Evolutionary conservation across 2,113 vertebrate genomes (phyloP).

Genomic region (Phylloscopus trochilus): DNA sequence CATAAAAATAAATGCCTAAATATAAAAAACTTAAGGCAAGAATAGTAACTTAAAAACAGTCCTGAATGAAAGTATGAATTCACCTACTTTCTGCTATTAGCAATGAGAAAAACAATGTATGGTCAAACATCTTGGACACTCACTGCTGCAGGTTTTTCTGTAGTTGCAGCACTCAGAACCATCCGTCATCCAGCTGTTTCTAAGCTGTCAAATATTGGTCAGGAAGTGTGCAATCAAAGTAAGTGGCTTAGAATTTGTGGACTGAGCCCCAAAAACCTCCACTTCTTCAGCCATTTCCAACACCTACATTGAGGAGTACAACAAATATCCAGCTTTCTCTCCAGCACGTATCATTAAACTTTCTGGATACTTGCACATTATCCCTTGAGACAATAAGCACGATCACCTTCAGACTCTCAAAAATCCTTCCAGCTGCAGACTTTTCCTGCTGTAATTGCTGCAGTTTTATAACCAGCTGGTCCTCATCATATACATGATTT

Average conservation of each 20-base stretch:
- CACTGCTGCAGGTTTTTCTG: neutral
- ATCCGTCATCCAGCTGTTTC: neutral
- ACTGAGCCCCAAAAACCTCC: neutral
- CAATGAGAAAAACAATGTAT: neutral
- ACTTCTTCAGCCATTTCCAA: neutral
- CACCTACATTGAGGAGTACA: neutral
- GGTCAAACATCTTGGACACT: neutral
- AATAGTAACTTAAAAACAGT: neutral
- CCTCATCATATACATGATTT: neutral
- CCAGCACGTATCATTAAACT: neutral
- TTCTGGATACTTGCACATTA: neutral
- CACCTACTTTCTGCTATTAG: neutral
- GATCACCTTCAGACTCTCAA: neutral
- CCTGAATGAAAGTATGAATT: neutral
- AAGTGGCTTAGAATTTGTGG: neutral
- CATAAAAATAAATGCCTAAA: neutral
- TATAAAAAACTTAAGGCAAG: neutral
- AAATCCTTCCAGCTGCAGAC: neutral
- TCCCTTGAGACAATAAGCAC: neutral
- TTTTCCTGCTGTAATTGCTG: neutral
- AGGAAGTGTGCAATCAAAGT: neutral
- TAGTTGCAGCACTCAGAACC: neutral
- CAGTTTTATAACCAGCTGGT: neutral
- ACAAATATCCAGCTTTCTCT: neutral
- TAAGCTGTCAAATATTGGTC: neutral